These are phyloP conservation scores for Conus betulinus DNA, from an alignment of 1,140 invertebrate genomes.

Conservation along the genomic window DNA sequence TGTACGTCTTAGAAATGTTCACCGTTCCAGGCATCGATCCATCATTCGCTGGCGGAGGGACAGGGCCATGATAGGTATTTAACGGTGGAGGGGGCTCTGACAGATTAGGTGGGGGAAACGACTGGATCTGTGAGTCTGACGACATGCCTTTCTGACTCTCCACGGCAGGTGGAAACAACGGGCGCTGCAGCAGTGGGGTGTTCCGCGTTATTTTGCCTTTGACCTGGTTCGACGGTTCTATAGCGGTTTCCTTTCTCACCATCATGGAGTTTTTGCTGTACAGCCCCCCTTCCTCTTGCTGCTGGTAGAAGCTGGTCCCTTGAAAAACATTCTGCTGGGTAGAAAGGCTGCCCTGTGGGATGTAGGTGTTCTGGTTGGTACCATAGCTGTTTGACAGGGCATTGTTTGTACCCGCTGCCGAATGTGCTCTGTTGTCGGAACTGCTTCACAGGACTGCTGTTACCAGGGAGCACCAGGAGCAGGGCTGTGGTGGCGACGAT, in stretches of 20 bases:
- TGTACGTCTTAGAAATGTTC: slow-evolving; percentile 40
- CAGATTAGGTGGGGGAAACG: not conserved
- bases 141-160: not conserved
- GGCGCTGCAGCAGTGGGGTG: not conserved
- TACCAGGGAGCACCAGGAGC: slow-evolving; percentile 24
- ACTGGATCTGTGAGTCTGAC: not conserved
- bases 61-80: not conserved
- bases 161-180: not conserved
- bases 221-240: not conserved
- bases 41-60: not conserved
- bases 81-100: not conserved
- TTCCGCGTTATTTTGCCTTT: not conserved
- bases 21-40: not conserved
- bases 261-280: not conserved
- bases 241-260: not conserved
- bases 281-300: not conserved
- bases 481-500: slow-evolving; percentile 8
- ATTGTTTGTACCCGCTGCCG: not conserved
- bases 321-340: not conserved
- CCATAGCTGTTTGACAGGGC: not conserved
- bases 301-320: not conserved
- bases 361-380: not conserved
- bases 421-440: not conserved
- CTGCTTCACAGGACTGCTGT: slow-evolving; percentile 13
- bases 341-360: not conserved